Conservation (phyloP, 1,140 invertebrate species). For the Pogonomyrmex barbatus region DNA sequence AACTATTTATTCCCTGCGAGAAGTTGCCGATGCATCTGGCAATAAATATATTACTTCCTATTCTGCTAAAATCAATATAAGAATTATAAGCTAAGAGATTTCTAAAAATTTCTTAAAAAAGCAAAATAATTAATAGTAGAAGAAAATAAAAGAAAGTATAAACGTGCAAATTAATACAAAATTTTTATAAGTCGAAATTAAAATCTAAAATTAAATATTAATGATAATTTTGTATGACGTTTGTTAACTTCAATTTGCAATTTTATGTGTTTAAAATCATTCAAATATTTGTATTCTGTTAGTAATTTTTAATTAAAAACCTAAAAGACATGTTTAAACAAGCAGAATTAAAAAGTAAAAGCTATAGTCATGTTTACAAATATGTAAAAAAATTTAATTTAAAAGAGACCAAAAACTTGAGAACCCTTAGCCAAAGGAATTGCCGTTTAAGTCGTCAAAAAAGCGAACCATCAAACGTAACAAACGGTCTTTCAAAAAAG, state of each 20-base stretch:
- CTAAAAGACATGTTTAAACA: background rate
- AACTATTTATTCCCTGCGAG: slow-evolving; percentile 21
- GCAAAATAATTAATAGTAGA: background rate
- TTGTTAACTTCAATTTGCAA: no score
- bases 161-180: background rate
- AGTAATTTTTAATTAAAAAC: background rate
- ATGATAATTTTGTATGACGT: background rate
- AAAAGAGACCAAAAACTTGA: background rate
- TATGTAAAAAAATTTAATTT: background rate
- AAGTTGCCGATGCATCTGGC: background rate
- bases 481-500: slow-evolving; percentile 36
- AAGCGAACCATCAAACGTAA: background rate
- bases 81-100: background rate
- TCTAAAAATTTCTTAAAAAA: background rate
- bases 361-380: background rate
- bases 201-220: background rate
- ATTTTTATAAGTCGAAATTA: background rate
- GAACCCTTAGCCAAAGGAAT: background rate
- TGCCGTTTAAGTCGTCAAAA: slow-evolving; percentile 11
- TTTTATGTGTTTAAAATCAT: no score
- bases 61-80: background rate
- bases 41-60: slow-evolving; percentile 14
- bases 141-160: background rate
- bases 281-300: no score
- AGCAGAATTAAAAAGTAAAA: background rate